Percentiles rank a stretch among this genome's conserved stretches.
These are phyloP conservation scores for Parauchenoglanis punctatus DNA, from an alignment of 2,797 vertebrate genomes.

Conservation along the genomic window DNA sequence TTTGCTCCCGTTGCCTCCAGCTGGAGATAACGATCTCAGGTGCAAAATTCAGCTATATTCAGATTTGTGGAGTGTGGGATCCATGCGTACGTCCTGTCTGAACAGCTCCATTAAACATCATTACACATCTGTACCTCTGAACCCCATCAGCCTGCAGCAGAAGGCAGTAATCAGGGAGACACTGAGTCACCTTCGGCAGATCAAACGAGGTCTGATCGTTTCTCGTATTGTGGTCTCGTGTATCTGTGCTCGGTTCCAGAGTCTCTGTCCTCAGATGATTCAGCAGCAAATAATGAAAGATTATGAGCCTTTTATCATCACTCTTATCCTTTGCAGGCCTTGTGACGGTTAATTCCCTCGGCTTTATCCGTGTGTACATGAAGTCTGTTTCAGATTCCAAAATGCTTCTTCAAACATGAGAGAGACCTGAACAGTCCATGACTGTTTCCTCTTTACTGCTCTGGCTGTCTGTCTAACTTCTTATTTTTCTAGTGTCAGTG, in stretches of 20 bases:
- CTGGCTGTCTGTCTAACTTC: background rate
- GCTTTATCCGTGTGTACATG: background rate
- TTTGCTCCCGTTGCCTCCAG: background rate
- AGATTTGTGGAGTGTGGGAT: background rate
- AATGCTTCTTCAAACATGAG: background rate
- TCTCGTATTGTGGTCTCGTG: background rate
- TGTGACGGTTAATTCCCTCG: background rate
- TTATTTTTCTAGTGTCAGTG: background rate
- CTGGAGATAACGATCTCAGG: background rate
- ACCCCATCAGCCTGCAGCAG: background rate
- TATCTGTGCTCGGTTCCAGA: background rate
- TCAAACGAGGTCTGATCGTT: background rate
- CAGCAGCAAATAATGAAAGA: background rate
- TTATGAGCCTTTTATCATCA: background rate
- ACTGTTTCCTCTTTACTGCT: background rate
- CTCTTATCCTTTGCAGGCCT: background rate
- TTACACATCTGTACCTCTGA: background rate
- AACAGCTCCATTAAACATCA: background rate
- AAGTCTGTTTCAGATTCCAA: background rate
- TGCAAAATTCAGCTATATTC: background rate
- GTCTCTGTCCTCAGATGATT: background rate
- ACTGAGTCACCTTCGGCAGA: background rate
- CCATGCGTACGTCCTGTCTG: background rate
- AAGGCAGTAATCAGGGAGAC: background rate
- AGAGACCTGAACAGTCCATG: background rate